A percentile compares a stretch with the other conserved stretches of the same genome.
These are phyloP conservation scores for Caprella mutica DNA, from an alignment of 2,888 invertebrate species.

Conservation along the genomic window DNA sequence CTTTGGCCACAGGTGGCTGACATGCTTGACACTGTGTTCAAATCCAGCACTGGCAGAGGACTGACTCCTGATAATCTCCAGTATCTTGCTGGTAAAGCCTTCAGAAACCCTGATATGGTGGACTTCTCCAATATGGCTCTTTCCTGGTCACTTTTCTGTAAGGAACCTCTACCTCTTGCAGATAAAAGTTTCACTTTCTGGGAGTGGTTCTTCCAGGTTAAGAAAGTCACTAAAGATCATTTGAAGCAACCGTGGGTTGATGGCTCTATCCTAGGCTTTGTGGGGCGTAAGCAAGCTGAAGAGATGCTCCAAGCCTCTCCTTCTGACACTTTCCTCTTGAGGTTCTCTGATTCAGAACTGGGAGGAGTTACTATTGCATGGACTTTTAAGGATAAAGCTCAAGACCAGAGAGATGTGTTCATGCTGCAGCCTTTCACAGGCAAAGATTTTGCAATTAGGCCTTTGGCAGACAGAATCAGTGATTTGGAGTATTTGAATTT, in stretches of 20 bases:
- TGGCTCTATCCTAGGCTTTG: slow-evolving; percentile 64
- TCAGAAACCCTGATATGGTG: slow-evolving; percentile 41
- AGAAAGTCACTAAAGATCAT: slow-evolving; percentile 58
- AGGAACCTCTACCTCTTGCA: slow-evolving; percentile 64
- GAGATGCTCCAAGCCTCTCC: slow-evolving; percentile 64
- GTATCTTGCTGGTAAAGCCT: slow-evolving; percentile 83
- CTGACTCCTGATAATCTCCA: slow-evolving; percentile 77
- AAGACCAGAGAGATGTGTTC: slow-evolving; percentile 34
- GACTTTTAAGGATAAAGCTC: slow-evolving; percentile 47
- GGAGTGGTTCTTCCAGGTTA: slow-evolving; percentile 99
- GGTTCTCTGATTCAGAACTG: slow-evolving; percentile 92
- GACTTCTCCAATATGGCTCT: background rate
- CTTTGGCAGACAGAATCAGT: slow-evolving; percentile 76
- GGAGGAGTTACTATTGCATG: slow-evolving; percentile 95
- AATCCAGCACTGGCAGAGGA: slow-evolving; percentile 70
- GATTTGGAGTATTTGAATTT: slow-evolving; percentile 71
- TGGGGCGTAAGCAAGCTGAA: slow-evolving; percentile 86
- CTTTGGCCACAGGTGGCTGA: slow-evolving; percentile 80
- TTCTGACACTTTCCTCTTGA: slow-evolving; percentile 78
- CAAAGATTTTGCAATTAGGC: slow-evolving; percentile 80
- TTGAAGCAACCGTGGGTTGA: slow-evolving; percentile 47
- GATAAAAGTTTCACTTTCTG: slow-evolving; percentile 94
- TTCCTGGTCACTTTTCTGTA: slow-evolving; percentile 86
- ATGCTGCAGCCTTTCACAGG: slow-evolving; percentile 85
- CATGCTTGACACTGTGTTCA: slow-evolving; percentile 83